A percentile compares a stretch with the other conserved stretches of the same genome.
These are phyloP conservation scores for Stomatorhinus ivindoensis DNA, from an alignment of 2,113 vertebrate genomes.

Conservation along the genomic window DNA sequence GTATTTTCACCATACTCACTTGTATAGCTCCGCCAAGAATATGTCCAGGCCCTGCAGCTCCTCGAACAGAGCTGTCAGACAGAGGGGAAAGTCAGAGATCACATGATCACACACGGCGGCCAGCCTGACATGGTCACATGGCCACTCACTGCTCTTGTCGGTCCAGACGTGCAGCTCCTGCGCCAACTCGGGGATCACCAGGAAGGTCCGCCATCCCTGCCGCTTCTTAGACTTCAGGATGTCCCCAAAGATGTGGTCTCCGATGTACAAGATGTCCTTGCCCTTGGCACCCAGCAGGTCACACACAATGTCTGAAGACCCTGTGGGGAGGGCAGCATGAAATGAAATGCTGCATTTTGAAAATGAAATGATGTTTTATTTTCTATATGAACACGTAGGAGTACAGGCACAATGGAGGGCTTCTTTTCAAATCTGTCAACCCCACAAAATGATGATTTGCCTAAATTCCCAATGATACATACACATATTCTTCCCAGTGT, in stretches of 20 bases:
- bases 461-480: too few species aligned
- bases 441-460: too few species aligned
- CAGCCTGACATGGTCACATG: background rate
- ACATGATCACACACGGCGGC: background rate
- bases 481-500: too few species aligned
- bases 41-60: slow-evolving; percentile 96
- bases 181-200: slow-evolving; percentile 92
- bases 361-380: background rate
- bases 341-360: background rate
- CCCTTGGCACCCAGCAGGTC: slow-evolving; percentile 93
- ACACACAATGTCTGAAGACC: slow-evolving; percentile 92
- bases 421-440: background rate
- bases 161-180: slow-evolving; percentile 99
- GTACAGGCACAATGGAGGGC: background rate
- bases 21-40: slow-evolving; percentile 95
- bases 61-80: slow-evolving; percentile 83
- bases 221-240: slow-evolving; percentile 99
- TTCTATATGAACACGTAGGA: background rate
- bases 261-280: slow-evolving; percentile 96
- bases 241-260: slow-evolving; percentile 98
- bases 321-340: slow-evolving; percentile 45
- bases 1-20: slow-evolving; percentile 69
- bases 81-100: slow-evolving; percentile 18
- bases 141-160: slow-evolving; percentile 85
- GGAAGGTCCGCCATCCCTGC: slow-evolving; percentile 94